phyloP scores from a whole-genome alignment of 92 coral and sea anemone species.

The Nematostella vectensis region DNA sequence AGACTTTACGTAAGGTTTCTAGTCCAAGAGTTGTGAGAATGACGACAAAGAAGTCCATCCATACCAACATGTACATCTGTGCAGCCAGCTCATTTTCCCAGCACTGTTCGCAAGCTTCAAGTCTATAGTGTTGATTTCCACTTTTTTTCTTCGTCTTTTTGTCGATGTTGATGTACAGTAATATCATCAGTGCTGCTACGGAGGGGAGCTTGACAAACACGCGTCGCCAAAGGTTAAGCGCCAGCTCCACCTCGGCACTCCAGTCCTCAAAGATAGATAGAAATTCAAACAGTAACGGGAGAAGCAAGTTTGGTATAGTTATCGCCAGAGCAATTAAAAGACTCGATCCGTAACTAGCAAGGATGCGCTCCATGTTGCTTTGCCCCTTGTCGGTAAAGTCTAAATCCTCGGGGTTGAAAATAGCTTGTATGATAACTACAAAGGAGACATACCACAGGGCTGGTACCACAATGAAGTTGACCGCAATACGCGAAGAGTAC shows the following conservation, averaged over 20 bases:
- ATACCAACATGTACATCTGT: slow-evolving; percentile 81
- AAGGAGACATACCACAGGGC: slow-evolving; percentile 73
- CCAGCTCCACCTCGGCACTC: slow-evolving; percentile 82
- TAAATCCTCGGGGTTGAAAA: slow-evolving; percentile 24
- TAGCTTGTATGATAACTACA: slow-evolving; percentile 45
- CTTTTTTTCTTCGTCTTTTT: slow-evolving; percentile 18
- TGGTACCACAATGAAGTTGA: slow-evolving; percentile 65
- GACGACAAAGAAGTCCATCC: slow-evolving; percentile 73
- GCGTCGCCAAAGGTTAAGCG: slow-evolving; percentile 72
- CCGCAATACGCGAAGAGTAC: slow-evolving; percentile 45
- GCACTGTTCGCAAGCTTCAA: slow-evolving; percentile 48
- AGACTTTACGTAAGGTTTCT: slow-evolving; percentile 55
- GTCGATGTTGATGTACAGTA: slow-evolving; percentile 45
- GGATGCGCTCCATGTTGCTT: slow-evolving; percentile 35
- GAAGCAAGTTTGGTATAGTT: slow-evolving; percentile 72
- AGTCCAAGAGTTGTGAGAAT: slow-evolving; percentile 53
- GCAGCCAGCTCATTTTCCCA: slow-evolving; percentile 89
- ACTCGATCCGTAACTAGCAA: slow-evolving; percentile 20
- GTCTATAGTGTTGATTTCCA: slow-evolving; percentile 2
- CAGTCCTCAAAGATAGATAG: slow-evolving; percentile 90
- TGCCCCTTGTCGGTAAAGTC: slow-evolving; percentile 26
- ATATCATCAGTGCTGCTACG: slow-evolving; percentile 68
- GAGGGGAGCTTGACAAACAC: slow-evolving; percentile 83
- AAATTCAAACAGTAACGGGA: slow-evolving; percentile 85
- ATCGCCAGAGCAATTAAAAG: slow-evolving; percentile 56